Evolutionary conservation across 2,113 vertebrate species (phyloP), one percentile per base, ranked within the genome.

Genomic region (Zosterops borbonicus): DNA sequence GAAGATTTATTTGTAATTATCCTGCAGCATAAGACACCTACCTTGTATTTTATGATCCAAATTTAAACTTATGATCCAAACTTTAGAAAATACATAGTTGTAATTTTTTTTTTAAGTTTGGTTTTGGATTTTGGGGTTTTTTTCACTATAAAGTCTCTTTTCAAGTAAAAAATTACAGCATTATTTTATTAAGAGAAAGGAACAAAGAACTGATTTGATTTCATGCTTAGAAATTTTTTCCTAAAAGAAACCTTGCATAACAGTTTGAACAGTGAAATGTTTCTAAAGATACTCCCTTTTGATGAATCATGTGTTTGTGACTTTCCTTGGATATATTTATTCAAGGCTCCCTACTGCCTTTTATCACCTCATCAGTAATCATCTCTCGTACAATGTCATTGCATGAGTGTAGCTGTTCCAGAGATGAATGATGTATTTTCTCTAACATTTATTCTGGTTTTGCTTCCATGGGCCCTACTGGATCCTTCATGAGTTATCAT

Each of bases 281-380:
- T 91, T 87, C 56, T 78, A 87, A 91, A 56, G 47, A 68, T 87
- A 94, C 35, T 67, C 53, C 42, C 64, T 93, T 95, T 41, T 79
- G 65, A 91, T 85, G 65, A 89, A 74, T 91, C 93, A 68, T 52
- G 22, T 93, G 53, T 82, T 95, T 94, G 52, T 91, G 65, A 75
- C 70, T 69, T 92, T 92, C 69, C 42, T 56, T 56, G 82, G 42
- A n/a, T 78, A 82, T 55, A 68, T 89, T 94, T 91, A 94, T 87
- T 82, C 81, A 79, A 64, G 42, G 29, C 9, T 92, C 50, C 52
- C 73, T 84, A 20, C 52, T 84, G 65, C 52, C 44, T 96, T 95
- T 93, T 76, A 73, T 93, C 85, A 88, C 82, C 67, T 93, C 70
- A 76, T 94, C 74, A 87, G 87, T 82, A 95, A 87, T 79, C 81